Evolutionary conservation across 2,888 invertebrate genomes (phyloP).

Genomic region (Plebejus argus): DNA sequence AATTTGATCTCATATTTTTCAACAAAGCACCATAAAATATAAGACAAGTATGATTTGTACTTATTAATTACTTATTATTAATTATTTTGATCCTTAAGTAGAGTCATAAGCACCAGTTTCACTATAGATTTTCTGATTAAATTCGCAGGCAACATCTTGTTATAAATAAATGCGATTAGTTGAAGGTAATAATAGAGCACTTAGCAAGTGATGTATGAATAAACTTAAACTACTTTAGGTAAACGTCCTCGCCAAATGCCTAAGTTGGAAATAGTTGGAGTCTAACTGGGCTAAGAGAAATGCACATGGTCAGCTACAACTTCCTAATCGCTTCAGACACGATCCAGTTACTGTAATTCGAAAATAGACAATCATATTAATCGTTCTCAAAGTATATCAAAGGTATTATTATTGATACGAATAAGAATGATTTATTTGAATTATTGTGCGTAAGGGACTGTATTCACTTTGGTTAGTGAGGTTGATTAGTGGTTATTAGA

Average conservation of each 20-base stretch:
- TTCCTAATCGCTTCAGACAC: slow-evolving; percentile 9
- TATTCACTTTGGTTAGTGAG: too few species aligned
- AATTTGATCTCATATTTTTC: too few species aligned
- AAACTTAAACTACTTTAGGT: slow-evolving; percentile 20
- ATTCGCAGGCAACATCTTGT: not conserved
- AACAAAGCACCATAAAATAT: too few species aligned
- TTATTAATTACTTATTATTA: too few species aligned
- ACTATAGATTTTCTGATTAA: too few species aligned
- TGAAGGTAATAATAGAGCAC: not conserved
- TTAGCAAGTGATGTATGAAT: slow-evolving; percentile 6
- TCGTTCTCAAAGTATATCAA: too few species aligned
- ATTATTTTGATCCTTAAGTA: too few species aligned
- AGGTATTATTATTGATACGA: too few species aligned
- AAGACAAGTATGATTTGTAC: too few species aligned
- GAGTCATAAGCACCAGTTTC: too few species aligned
- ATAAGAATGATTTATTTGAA: not conserved
- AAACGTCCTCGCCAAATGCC: slow-evolving; percentile 15
- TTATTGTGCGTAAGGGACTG: not conserved
- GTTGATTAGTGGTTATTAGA: too few species aligned
- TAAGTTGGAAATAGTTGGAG: slow-evolving; percentile 28
- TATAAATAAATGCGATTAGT: not conserved
- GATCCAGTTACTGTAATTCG: not conserved
- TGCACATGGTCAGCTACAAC: slow-evolving; percentile 20
- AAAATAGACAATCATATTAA: not conserved
- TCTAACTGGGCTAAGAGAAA: slow-evolving; percentile 27